Base-by-base conservation (phyloP, 35 echinoderm and acorn worm species). In the Hemicentrotus pulcherrimus region DNA sequence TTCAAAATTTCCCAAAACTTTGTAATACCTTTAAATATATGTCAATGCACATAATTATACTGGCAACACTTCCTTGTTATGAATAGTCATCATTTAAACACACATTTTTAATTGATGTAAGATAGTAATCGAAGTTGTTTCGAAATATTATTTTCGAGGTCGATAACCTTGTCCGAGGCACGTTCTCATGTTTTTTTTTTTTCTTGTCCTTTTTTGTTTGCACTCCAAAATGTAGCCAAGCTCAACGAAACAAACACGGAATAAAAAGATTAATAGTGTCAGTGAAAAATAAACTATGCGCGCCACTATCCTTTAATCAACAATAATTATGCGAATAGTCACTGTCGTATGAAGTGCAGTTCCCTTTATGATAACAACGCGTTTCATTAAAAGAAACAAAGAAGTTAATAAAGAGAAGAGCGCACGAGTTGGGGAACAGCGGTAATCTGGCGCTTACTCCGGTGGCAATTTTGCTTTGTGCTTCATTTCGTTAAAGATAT, bases 221-320 rank as follows among this genome's bases (percentile, higher is more conserved):
- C 19, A 78, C 7, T 28, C 7, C 7, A 6, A 78, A 78, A 78
- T 78, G 65, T 78, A 78, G n/a, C 65, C 65, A 78, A 30, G 65
- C 65, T n/a, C 65, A 78, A 78, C 65, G 19, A n/a, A 78, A n/a
- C 65, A 78, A 78, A 78, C 28, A 78, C 6, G 19, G 19, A 28
- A 78, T 78, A 78, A 78, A 78, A 78, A n/a, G 65, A n/a, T 28
- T 78, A n/a, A 8, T 78, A 18, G 65, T 78, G 65, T 78, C 65
- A 78, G n/a, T 78, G 65, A 78, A 78, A 78, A 78, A 78, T 28
- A 78, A 78, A 78, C 65, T 78, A 78, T 78, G 65, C 65, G 65
- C 65, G 65, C 65, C 65, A 78, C 65, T 28, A 78, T 22, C 65
- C 4, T 78, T 71, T 71, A 22, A 78, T 78, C 15, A 22, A 78